A percentile compares a stretch with the other conserved stretches of the same genome.
phyloP scores from a whole-genome alignment of 2,888 invertebrate species.

The Eueremaeus valkanovi region DNA sequence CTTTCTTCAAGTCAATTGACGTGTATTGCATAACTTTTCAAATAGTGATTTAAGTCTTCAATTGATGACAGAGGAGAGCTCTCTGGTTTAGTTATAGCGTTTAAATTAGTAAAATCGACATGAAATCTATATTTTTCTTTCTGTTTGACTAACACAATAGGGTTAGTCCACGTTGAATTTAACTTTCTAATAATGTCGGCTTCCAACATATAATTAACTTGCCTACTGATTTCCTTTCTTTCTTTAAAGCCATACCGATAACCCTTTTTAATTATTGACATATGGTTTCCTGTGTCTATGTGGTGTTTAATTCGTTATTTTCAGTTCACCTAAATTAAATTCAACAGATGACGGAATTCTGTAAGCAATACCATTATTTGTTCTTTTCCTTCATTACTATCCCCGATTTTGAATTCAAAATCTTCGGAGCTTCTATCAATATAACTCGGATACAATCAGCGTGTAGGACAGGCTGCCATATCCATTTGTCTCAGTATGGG shows the following conservation, averaged over 20 bases:
- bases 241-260: not conserved
- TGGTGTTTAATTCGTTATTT: not conserved
- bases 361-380: not conserved
- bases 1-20: not conserved
- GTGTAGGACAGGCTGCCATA: conserved; percentile 96
- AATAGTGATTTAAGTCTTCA: conserved; percentile 14
- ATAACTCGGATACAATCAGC: no score
- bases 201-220: not conserved
- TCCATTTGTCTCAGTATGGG: conserved; percentile 84
- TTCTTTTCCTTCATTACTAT: not conserved
- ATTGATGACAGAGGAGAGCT: conserved; percentile 21
- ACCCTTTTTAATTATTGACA: not conserved
- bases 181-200: not conserved
- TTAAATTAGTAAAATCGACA: conserved; percentile 35
- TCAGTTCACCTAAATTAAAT: not conserved
- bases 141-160: conserved; percentile 31
- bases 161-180: not conserved
- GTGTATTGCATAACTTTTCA: not conserved
- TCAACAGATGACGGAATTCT: not conserved
- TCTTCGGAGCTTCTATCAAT: no score
- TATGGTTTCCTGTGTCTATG: not conserved
- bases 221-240: not conserved
- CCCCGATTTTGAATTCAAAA: no score
- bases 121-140: conserved; percentile 2
- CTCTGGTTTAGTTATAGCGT: conserved; percentile 32